Conservation (phyloP, 1,140 invertebrate genomes). For the Drosophila subpulchrella region DNA sequence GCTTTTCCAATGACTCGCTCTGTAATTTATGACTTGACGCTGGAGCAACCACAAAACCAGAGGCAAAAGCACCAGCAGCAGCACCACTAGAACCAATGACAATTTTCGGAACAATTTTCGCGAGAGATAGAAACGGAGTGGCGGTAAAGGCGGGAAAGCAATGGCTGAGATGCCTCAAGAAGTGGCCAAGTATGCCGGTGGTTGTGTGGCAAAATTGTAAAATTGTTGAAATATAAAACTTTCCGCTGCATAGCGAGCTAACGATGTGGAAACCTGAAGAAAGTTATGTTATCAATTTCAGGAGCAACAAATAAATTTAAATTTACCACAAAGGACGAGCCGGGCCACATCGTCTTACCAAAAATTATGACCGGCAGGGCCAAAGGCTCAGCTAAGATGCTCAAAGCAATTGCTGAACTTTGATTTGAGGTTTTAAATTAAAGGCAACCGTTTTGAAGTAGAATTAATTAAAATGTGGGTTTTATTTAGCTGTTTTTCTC, state of each 20-base stretch:
- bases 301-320: constrained; percentile 83
- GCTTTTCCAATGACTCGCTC: constrained; percentile 79
- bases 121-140: constrained; percentile 13
- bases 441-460: not conserved
- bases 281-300: constrained; percentile 84
- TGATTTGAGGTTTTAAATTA: constrained; percentile 12
- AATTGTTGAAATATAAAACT: constrained; percentile 83
- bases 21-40: constrained; percentile 79
- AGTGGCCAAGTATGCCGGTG: constrained; percentile 21
- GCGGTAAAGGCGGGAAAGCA: not conserved
- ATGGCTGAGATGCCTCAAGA: constrained; percentile 15
- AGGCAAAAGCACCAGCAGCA: constrained; percentile 32
- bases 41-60: constrained; percentile 54
- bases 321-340: constrained; percentile 67
- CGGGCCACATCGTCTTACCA: constrained; percentile 11
- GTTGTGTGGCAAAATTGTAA: constrained; percentile 60
- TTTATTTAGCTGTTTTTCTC: not conserved
- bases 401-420: constrained; percentile 14
- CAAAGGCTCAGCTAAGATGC: constrained; percentile 9
- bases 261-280: constrained; percentile 84
- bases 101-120: constrained; percentile 81
- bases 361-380: constrained; percentile 25
- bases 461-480: not conserved
- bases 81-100: constrained; percentile 58
- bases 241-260: constrained; percentile 83